Base-by-base conservation (phyloP, 2,797 vertebrate genomes). In the Anisognathus igniventris region DNA sequence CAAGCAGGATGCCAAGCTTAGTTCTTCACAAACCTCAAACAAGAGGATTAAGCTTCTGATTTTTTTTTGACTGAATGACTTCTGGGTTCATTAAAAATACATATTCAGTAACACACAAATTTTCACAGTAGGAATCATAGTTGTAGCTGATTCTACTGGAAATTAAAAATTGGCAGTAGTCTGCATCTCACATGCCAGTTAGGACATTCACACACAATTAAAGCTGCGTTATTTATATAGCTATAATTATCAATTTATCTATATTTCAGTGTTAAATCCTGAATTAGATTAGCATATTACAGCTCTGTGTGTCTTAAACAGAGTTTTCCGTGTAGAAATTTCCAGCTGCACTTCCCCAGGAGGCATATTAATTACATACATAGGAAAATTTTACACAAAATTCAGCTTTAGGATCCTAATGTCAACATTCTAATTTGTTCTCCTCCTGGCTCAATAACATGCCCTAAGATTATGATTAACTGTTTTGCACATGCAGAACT, bases 191-290 rank as follows among this genome's bases (percentile, higher is more conserved):
- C 24, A 60, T 39, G 76, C 78, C 75, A 90, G 50, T 58, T 53
- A 80, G 73, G 58, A 70, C 47, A 62, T 78, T 77, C 39, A 83
- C 48, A 47, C 37, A 50, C 5, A 5, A 92, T 80, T 74, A 81
- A 51, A 81, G 31, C 12, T 51, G 9, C 40, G 40, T 80, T 91
- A 90, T 70, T 88, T 94, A 90, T 86, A 72, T 18, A 75, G 44
- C 40, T 74, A 70, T 80, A 94, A 95, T 92, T 89, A 86, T 51
- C 51, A 88, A 54, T n/a, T 82, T 89, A 87, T 65, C 61, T 91
- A 22, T 40, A 83, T 76, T 91, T 90, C 61, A 86, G 47, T n/a
- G 25, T 57, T 67, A 89, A 71, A 91, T 53, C 79, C 64, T 86
- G 61, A 87, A 91, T 87, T 89, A 91, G 60, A 91, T 82, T 79